Evolutionary conservation across 2,113 vertebrate species (phyloP).

Genomic region (Nicator chloris): DNA sequence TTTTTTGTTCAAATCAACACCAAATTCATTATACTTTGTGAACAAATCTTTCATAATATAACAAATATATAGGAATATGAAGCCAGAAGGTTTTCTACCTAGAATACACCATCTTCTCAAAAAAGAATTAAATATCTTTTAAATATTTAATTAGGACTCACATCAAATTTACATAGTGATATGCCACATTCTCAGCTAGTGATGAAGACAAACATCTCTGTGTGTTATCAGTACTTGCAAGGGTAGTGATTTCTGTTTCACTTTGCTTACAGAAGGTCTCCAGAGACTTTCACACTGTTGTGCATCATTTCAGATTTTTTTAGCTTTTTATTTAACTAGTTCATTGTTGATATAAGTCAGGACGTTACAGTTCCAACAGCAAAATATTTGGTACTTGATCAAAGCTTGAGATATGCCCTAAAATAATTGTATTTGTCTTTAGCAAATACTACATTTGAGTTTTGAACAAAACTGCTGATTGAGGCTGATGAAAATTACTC

Average conservation of each 20-base stretch:
- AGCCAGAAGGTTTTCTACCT: background rate
- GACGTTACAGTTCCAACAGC: constrained; percentile 1
- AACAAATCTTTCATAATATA: constrained; percentile 24
- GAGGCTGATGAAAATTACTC: constrained; percentile 21
- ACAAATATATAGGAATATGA: background rate
- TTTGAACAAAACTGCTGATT: constrained; percentile 39
- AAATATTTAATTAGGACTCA: constrained; percentile 67
- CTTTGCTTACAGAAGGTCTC: constrained; percentile 26
- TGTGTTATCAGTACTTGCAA: constrained; percentile 16
- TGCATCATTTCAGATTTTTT: background rate
- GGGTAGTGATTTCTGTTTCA: background rate
- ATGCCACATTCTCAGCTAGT: constrained; percentile 11
- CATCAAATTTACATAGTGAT: constrained; percentile 61
- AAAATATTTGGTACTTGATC: constrained; percentile 24
- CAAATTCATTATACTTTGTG: background rate
- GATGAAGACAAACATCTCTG: constrained; percentile 54
- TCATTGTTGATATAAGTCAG: constrained; percentile 8
- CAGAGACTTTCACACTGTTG: background rate
- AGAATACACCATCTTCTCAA: constrained; percentile 39
- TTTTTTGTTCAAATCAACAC: background rate
- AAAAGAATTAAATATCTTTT: constrained; percentile 28
- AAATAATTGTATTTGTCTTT: constrained; percentile 48
- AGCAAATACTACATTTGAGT: constrained; percentile 55
- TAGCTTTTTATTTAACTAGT: background rate
- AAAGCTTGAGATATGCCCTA: constrained; percentile 2